Conservation (phyloP, 2,113 vertebrate genomes). For the Polypterus bichir region DNA sequence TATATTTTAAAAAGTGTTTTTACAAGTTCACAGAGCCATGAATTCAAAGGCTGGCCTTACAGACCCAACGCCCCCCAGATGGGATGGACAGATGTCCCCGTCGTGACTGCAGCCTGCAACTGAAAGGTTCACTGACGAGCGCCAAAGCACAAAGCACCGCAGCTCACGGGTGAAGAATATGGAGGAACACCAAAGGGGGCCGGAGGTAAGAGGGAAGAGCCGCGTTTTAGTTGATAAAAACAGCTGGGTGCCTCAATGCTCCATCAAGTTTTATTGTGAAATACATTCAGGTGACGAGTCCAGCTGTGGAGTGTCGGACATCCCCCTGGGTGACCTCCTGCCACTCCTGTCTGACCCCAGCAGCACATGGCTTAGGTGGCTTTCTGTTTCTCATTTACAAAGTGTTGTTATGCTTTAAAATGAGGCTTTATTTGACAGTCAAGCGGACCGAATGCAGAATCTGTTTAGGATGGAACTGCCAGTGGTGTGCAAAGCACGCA, state of each 20-base stretch:
- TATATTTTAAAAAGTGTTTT: too few species aligned
- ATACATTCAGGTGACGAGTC: slow-evolving; percentile 61
- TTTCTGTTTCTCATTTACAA: neutral
- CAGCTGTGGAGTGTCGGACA: slow-evolving; percentile 65
- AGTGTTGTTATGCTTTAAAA: too few species aligned
- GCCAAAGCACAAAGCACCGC: neutral
- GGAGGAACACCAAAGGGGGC: slow-evolving; percentile 9
- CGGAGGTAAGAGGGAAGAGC: slow-evolving; percentile 29
- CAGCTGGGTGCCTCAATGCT: slow-evolving; percentile 63
- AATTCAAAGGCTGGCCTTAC: too few species aligned
- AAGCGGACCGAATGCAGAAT: too few species aligned
- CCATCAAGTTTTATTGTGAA: slow-evolving; percentile 78
- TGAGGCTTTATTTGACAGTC: too few species aligned
- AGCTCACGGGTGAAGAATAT: slow-evolving; percentile 7
- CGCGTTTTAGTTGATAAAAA: slow-evolving; percentile 50
- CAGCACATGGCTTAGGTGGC: slow-evolving; percentile 29
- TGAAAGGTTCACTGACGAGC: neutral
- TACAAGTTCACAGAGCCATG: too few species aligned
- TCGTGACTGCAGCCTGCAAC: neutral
- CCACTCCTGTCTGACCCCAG: slow-evolving; percentile 43
- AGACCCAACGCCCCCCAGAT: too few species aligned
- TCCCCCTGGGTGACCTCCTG: slow-evolving; percentile 51
- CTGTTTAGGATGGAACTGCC: too few species aligned
- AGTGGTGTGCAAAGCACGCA: too few species aligned
- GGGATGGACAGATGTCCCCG: too few species aligned